phyloP scores from a whole-genome alignment of 1,140 invertebrate species.

The Pentalonia nigronervosa region DNA sequence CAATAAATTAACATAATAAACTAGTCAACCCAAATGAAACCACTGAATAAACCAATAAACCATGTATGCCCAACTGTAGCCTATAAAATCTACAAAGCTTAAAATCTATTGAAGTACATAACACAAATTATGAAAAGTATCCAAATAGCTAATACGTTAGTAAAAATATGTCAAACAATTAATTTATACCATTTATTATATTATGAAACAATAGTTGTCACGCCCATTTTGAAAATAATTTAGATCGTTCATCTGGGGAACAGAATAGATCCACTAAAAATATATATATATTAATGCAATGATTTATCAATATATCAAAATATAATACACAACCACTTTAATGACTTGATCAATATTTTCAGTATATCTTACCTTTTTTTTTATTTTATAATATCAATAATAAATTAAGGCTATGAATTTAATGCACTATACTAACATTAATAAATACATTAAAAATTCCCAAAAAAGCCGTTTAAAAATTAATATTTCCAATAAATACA shows the following conservation, averaged over 20 bases:
- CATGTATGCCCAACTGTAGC: not conserved
- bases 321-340: not conserved
- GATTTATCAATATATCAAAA: not conserved
- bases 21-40: not conserved
- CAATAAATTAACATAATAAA: not conserved
- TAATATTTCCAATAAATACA: too few species aligned
- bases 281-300: not conserved
- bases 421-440: too few species aligned
- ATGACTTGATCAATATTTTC: not conserved
- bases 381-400: too few species aligned
- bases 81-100: not conserved
- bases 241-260: not conserved
- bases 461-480: too few species aligned
- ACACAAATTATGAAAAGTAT: not conserved
- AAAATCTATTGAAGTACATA: not conserved
- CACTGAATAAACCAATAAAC: not conserved
- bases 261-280: not conserved
- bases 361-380: not conserved
- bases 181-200: not conserved
- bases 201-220: too few species aligned
- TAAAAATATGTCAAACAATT: not conserved
- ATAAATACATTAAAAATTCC: too few species aligned
- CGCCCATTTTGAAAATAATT: not conserved
- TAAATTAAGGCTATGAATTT: too few species aligned
- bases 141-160: not conserved